Evolutionary conservation across 2,797 vertebrate species (phyloP).

Genomic region (Etheostoma perlongum): DNA sequence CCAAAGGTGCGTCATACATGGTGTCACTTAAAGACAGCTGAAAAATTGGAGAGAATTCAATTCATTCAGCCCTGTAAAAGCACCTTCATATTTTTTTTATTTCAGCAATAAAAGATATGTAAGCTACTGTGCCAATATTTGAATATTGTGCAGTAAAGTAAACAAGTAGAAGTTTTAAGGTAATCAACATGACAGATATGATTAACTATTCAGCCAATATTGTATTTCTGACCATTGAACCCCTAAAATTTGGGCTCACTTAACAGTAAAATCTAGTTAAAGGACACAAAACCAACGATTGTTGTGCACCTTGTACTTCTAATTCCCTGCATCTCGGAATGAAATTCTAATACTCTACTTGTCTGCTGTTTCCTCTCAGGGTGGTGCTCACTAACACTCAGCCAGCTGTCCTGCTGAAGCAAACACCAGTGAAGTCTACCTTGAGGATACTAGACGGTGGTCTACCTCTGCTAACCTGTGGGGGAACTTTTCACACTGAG

Average conservation of each 20-base stretch:
- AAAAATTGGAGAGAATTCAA: conserved; percentile 13
- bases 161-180: background rate
- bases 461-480: conserved; percentile 41
- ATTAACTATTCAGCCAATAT: conserved; percentile 2
- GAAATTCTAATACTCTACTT: conserved; percentile 37
- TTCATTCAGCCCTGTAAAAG: conserved; percentile 23
- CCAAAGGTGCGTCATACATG: conserved; percentile 34
- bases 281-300: background rate
- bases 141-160: background rate
- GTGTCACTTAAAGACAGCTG: conserved; percentile 39
- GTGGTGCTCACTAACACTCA: conserved; percentile 35
- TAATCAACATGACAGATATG: background rate
- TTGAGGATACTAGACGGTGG: conserved; percentile 35
- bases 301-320: background rate
- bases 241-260: background rate
- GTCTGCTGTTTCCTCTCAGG: conserved; percentile 70
- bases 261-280: background rate
- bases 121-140: conserved; percentile 19
- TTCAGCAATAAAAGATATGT: conserved; percentile 12
- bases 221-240: background rate
- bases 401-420: conserved; percentile 42
- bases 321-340: background rate
- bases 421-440: conserved; percentile 39
- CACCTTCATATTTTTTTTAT: background rate
- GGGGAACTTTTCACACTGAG: conserved; percentile 44